Base-by-base conservation (phyloP, 64 coral and sea anemone species). In the Exaiptasia diaphana region DNA sequence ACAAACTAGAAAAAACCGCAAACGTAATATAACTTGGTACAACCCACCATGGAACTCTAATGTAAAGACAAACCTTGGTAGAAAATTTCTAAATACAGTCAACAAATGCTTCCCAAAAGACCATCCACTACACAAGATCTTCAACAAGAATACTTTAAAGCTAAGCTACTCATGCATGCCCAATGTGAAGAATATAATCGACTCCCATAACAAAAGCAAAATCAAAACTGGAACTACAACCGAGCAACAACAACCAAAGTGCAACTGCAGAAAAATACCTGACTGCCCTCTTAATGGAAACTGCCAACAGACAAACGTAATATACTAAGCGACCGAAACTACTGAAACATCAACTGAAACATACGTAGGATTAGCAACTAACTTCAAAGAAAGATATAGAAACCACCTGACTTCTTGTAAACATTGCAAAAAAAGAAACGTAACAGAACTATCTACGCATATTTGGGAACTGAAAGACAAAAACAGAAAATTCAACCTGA, bases 151-250 rank as follows among this genome's bases (percentile, higher is more conserved):
- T 38, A 78, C 74, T 3, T 9, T 78, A n/a, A 57, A 58, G 41
- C 41, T 78, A 23, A 56, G 49, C 29, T 85, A 85, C 32, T 76
- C 71, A 1, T 76, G 83, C 59, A 86, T 86, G 83, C 73, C 73
- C 3, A 87, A 87, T 54, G 78, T 87, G 62, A 87, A 78, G 55
- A 71, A 55, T 39, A 88, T 88, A 41, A 80, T 88, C 86, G 68
- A 60, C 63, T 33, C 64, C 44, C 50, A 87, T 50, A 86, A 76
- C 71, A 86, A 86, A 58, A 85, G n/a, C n/a, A n/a, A n/a, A n/a
- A n/a, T n/a, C n/a, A n/a, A n/a, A n/a, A n/a, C n/a, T n/a, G n/a
- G n/a, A n/a, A n/a, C n/a, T n/a, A n/a, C n/a, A 77, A 27, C 50
- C 0, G 4, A 20, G 33, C 3, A 28, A 78, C 28, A 52, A 1